A percentile compares a stretch with the other conserved stretches of the same genome.
Conservation (phyloP, 2,113 vertebrate species). For the Scopus umbretta region DNA sequence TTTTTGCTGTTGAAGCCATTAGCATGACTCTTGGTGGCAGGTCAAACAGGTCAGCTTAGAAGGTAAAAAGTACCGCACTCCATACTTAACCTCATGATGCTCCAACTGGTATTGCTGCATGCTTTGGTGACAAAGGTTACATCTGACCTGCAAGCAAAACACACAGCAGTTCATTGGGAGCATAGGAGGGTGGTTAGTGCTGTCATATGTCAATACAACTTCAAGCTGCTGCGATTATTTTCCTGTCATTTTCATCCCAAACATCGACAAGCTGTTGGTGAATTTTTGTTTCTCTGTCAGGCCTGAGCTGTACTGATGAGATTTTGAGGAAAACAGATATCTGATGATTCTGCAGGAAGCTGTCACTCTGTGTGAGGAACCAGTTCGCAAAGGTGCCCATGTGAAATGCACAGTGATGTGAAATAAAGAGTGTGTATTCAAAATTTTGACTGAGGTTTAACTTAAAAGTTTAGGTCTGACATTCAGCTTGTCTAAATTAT, state of each 20-base stretch:
- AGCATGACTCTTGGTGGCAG: background rate
- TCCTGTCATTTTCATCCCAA: background rate
- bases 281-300: background rate
- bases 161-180: background rate
- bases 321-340: background rate
- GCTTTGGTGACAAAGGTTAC: background rate
- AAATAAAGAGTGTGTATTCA: background rate
- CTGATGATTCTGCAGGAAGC: background rate
- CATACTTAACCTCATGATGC: constrained; percentile 27
- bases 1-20: background rate
- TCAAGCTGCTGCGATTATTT: background rate
- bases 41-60: background rate
- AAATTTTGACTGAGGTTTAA: background rate
- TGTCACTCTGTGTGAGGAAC: background rate
- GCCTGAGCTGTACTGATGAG: background rate
- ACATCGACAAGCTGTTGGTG: background rate
- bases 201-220: background rate
- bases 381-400: background rate
- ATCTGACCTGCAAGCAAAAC: constrained; percentile 7
- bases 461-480: background rate
- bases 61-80: background rate
- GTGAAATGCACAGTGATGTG: background rate
- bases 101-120: constrained; percentile 40
- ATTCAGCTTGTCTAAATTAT: background rate
- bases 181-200: background rate